These are phyloP conservation scores for Lates japonicus DNA, from an alignment of 2,797 vertebrate species.

Conservation along the genomic window DNA sequence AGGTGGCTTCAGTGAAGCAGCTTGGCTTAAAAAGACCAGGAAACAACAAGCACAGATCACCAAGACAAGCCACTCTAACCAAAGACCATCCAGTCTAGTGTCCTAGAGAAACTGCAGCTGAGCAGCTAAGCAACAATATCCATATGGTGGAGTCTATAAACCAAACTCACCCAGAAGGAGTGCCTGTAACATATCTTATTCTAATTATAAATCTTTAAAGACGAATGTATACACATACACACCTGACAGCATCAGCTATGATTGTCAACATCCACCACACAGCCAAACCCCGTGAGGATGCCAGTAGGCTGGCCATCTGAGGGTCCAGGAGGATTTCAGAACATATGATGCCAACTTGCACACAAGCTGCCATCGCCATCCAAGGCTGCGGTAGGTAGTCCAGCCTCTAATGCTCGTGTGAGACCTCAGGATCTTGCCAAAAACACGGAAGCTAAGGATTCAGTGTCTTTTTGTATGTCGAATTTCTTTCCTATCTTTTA, in stretches of 20 bases:
- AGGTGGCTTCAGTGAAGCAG: slow-evolving; percentile 87
- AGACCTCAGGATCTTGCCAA: slow-evolving; percentile 90
- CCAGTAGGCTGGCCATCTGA: slow-evolving; percentile 92
- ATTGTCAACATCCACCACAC: slow-evolving; percentile 91
- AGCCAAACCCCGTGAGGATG: slow-evolving; percentile 95
- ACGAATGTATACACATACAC: neutral
- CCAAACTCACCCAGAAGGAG: neutral
- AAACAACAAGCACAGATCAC: neutral
- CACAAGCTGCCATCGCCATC: slow-evolving; percentile 94
- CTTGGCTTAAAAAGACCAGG: slow-evolving; percentile 83
- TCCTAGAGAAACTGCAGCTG: slow-evolving; percentile 7
- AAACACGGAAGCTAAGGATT: neutral
- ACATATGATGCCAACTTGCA: slow-evolving; percentile 95
- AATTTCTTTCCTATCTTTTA: neutral
- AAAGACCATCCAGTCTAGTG: slow-evolving; percentile 17
- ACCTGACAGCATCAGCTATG: slow-evolving; percentile 94
- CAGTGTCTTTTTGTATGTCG: neutral
- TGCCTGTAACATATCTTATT: neutral
- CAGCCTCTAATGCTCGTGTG: slow-evolving; percentile 92
- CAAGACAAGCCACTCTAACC: neutral
- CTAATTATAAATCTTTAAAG: neutral
- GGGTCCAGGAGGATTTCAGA: slow-evolving; percentile 94
- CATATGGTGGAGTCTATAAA: slow-evolving; percentile 10
- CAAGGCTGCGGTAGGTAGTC: slow-evolving; percentile 93
- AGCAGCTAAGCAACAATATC: neutral